phyloP scores from a whole-genome alignment of 1,140 invertebrate genomes.

The Phthorimaea operculella region DNA sequence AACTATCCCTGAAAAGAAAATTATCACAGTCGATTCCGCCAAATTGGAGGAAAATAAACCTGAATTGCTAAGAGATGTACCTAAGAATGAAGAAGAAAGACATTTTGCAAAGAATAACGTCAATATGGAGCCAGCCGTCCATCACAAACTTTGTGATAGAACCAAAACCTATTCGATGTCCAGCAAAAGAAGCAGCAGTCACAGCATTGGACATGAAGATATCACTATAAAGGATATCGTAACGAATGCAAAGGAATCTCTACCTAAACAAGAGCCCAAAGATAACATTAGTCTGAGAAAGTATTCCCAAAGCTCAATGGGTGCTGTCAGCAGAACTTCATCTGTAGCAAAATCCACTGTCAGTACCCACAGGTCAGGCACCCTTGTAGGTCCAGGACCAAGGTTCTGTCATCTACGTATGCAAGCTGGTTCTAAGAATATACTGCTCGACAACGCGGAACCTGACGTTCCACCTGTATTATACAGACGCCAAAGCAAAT shows the following conservation, averaged over 20 bases:
- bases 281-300: slow-evolving; percentile 41
- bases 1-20: slow-evolving; percentile 18
- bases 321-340: slow-evolving; percentile 57
- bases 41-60: slow-evolving; percentile 33
- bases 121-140: slow-evolving; percentile 67
- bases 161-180: slow-evolving; percentile 50
- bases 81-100: slow-evolving; percentile 21
- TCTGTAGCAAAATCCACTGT: slow-evolving; percentile 60
- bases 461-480: slow-evolving; percentile 74
- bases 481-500: slow-evolving; percentile 71
- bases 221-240: slow-evolving; percentile 36
- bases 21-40: slow-evolving; percentile 13
- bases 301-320: slow-evolving; percentile 61
- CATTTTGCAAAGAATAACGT: slow-evolving; percentile 20
- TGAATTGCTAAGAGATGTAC: slow-evolving; percentile 40
- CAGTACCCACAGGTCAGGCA: slow-evolving; percentile 59
- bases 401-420: slow-evolving; percentile 78
- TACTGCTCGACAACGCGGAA: slow-evolving; percentile 79
- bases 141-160: slow-evolving; percentile 71
- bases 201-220: slow-evolving; percentile 43
- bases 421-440: slow-evolving; percentile 80
- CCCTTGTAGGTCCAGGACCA: slow-evolving; percentile 69
- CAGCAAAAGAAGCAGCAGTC: slow-evolving; percentile 53
- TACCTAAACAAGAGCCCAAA: slow-evolving; percentile 26
- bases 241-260: slow-evolving; percentile 30